Percentiles rank a stretch among this genome's conserved stretches.
These are phyloP conservation scores for Melieria picta DNA, from an alignment of 2,888 invertebrate genomes.

Conservation along the genomic window DNA sequence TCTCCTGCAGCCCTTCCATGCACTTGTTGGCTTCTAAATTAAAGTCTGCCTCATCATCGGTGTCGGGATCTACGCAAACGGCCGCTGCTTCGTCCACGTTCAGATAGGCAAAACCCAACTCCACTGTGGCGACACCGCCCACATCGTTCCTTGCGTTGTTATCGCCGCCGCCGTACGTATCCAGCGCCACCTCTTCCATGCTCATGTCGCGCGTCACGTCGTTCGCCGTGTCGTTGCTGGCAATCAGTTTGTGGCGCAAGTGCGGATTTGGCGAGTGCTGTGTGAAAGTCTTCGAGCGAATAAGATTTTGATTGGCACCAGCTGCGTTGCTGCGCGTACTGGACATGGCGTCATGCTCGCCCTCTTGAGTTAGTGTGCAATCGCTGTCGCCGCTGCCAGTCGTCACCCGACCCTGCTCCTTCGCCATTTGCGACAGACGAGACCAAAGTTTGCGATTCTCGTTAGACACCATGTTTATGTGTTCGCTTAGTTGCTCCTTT, in stretches of 20 bases:
- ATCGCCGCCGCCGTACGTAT: slow-evolving; percentile 40
- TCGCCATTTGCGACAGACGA: slow-evolving; percentile 73
- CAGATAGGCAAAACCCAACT: slow-evolving; percentile 59
- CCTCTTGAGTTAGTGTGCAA: slow-evolving; percentile 19
- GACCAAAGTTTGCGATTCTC: slow-evolving; percentile 86
- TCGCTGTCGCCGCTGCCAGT: slow-evolving; percentile 36
- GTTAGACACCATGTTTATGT: slow-evolving; percentile 81
- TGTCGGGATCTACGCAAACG: slow-evolving; percentile 14
- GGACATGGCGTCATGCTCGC: slow-evolving; percentile 32
- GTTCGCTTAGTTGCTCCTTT: slow-evolving; percentile 80
- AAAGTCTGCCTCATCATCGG: slow-evolving; percentile 69
- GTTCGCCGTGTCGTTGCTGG: slow-evolving; percentile 68
- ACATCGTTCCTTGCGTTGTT: slow-evolving; percentile 39
- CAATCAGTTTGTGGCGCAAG: slow-evolving; percentile 67
- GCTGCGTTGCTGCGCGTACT: slow-evolving; percentile 35
- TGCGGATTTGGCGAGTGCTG: slow-evolving; percentile 73
- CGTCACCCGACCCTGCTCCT: slow-evolving; percentile 65
- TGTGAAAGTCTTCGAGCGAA: slow-evolving; percentile 75
- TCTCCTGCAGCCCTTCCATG: slow-evolving; percentile 71
- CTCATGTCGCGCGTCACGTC: slow-evolving; percentile 68
- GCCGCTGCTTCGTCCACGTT: slow-evolving; percentile 49
- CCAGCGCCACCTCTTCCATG: slow-evolving; percentile 78
- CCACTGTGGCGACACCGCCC: slow-evolving; percentile 43
- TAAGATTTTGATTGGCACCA: slow-evolving; percentile 63
- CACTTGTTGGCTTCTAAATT: slow-evolving; percentile 74